Evolutionary conservation across 2,888 invertebrate genomes (phyloP).

Genomic region (Branchipolynoe longqiensis): DNA sequence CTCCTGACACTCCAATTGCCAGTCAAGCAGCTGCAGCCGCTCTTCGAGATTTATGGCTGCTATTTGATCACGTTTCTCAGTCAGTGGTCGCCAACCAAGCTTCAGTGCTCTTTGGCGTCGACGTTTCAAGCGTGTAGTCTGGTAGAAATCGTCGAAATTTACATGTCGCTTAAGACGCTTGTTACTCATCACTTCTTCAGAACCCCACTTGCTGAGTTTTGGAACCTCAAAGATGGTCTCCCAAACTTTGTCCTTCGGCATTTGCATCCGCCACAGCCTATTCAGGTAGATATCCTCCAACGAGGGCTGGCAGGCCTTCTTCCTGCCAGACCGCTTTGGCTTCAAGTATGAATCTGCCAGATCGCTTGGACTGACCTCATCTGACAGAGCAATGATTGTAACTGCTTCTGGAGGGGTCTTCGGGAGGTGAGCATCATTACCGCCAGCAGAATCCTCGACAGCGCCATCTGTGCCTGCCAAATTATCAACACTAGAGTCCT

Average conservation of each 20-base stretch:
- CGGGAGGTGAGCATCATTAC: too few relatives aligned
- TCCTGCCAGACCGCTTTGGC: background rate
- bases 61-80: background rate
- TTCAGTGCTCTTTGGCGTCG: slow-evolving; percentile 37
- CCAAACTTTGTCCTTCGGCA: slow-evolving; percentile 63
- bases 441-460: too few relatives aligned
- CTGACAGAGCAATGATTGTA: too few relatives aligned
- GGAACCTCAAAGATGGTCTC: slow-evolving; percentile 66
- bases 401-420: too few relatives aligned
- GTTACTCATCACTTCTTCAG: background rate
- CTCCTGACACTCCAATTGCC: too few relatives aligned
- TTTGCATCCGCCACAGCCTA: slow-evolving; percentile 65
- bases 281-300: slow-evolving; percentile 65
- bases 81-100: slow-evolving; percentile 47
- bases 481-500: background rate
- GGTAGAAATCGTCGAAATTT: slow-evolving; percentile 52
- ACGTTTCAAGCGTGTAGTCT: slow-evolving; percentile 18
- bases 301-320: background rate
- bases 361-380: too few relatives aligned
- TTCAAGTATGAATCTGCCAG: too few relatives aligned
- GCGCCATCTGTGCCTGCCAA: too few relatives aligned
- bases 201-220: slow-evolving; percentile 32
- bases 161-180: slow-evolving; percentile 28
- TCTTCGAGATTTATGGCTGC: slow-evolving; percentile 3
- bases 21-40: background rate